Conservation (phyloP, 2,113 vertebrate genomes). For the Limnothrissa miodon region DNA sequence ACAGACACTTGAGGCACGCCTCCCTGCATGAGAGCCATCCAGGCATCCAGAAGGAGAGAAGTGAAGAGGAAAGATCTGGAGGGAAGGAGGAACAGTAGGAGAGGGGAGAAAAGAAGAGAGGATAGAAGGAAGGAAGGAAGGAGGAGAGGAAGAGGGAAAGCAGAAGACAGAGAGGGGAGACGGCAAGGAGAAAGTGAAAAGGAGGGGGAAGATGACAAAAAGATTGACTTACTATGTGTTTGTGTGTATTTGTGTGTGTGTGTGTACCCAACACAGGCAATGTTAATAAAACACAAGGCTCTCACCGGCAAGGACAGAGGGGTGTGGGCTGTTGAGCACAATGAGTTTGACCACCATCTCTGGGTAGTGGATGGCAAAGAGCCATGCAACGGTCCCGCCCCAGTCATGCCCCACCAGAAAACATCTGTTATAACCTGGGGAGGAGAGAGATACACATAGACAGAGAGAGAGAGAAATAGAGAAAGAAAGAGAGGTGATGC, state of each 20-base stretch:
- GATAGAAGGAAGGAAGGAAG: background rate
- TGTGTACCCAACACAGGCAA: background rate
- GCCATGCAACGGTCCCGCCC: conserved; percentile 95
- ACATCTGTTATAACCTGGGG: conserved; percentile 92
- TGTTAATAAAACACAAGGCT: conserved; percentile 24
- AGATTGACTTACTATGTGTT: background rate
- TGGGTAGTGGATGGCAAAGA: conserved; percentile 92
- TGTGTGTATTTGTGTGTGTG: background rate
- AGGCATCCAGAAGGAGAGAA: background rate
- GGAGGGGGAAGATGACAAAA: background rate
- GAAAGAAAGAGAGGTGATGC: background rate
- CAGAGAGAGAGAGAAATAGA: background rate
- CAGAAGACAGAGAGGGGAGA: background rate
- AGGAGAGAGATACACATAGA: too few relatives aligned
- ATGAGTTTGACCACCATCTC: conserved; percentile 96
- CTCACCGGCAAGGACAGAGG: conserved; percentile 87
- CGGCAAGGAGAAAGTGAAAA: background rate
- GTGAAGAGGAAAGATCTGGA: conserved; percentile 23
- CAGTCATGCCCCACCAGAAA: conserved; percentile 94
- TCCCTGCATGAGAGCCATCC: background rate
- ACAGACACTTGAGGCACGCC: background rate
- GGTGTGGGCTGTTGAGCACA: conserved; percentile 94
- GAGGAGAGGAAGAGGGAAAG: background rate
- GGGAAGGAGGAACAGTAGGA: background rate
- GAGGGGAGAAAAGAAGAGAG: background rate